Evolutionary conservation across 1,140 invertebrate genomes (phyloP).

Genomic region (Aradophagus sp.): DNA sequence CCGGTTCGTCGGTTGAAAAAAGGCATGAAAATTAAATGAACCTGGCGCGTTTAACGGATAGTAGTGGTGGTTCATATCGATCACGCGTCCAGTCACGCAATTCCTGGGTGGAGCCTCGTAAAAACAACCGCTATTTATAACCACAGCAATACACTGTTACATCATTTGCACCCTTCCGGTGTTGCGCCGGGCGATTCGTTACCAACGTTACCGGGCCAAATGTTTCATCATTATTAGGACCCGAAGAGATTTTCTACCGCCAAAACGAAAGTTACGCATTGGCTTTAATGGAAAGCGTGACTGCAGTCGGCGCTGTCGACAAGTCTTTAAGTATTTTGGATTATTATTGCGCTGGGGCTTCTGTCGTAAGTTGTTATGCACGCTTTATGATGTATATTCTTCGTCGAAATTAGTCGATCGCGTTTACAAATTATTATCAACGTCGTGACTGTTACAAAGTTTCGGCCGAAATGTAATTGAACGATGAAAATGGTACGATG

Average conservation of each 20-base stretch:
- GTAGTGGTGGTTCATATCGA: constrained; percentile 56
- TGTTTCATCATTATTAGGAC: constrained; percentile 47
- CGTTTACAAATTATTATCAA: no score
- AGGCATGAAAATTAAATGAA: constrained; percentile 40
- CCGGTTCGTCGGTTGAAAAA: constrained; percentile 2
- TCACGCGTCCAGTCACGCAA: constrained; percentile 59
- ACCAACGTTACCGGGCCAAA: constrained; percentile 39
- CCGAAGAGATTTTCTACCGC: no score
- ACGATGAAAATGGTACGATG: no score
- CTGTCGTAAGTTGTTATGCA: no score
- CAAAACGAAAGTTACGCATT: constrained; percentile 26
- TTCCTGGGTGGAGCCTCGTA: constrained; percentile 54
- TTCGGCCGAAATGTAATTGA: no score
- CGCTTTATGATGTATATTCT: no score
- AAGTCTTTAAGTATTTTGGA: no score
- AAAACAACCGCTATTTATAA: constrained; percentile 60
- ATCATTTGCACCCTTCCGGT: constrained; percentile 55
- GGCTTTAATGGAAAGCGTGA: constrained; percentile 18
- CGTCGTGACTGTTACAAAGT: no score
- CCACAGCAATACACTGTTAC: constrained; percentile 51
- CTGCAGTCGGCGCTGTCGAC: constrained; percentile 23
- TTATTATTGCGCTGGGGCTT: no score
- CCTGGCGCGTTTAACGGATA: constrained; percentile 24
- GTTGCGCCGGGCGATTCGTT: constrained; percentile 26
- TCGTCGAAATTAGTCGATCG: no score